Base-by-base conservation (phyloP, 1,140 invertebrate genomes). In the Lordiphosa mommai region DNA sequence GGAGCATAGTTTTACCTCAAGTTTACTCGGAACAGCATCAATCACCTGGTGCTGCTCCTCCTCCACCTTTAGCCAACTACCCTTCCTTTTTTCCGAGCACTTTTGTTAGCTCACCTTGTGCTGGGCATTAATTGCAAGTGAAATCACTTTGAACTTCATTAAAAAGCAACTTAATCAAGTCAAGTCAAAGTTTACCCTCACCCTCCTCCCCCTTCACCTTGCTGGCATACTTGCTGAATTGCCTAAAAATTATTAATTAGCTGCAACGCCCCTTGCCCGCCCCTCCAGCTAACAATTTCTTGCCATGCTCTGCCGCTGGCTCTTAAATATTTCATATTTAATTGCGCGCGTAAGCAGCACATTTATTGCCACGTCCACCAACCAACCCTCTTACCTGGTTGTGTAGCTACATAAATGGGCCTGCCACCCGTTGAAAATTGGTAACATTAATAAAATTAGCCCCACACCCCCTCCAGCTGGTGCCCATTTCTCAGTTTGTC, bases 91-190 rank as follows among this genome's bases (percentile, higher is more conserved):
- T 16, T 16, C 20, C 56, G 10, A 10, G 30, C 17, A 23, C 43
- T 32, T 34, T 47, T 47, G 17, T 44, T 44, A 29, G 9, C 34
- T 12, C 17, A 50, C 44, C 17, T 40, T 37, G 36, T 33, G 40
- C 50, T 32, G 51, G 61, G 52, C 68, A 74, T 82, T 82, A 82
- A 82, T 80, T 80, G 74, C 74, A 48, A 71, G 57, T 63, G 55
- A 84, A 82, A 84, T 82, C 76, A 84, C 76, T 82, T 82, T 82
- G 77, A 82, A 82, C 72, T 82, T 84, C 76, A 82, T 82, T 82
- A 84, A 82, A 82, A 84, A 67, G 61, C 72, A 77, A 77, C 72
- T 77, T 82, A 82, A 82, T 82, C 76, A 82, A 84, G 51, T 84
- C 66, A 58, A 76, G 57, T 61, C 59, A 55, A 82, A 82, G 47